Base-by-base conservation (phyloP, 1,140 invertebrate genomes). In the Yoshiicerus persimilis region DNA sequence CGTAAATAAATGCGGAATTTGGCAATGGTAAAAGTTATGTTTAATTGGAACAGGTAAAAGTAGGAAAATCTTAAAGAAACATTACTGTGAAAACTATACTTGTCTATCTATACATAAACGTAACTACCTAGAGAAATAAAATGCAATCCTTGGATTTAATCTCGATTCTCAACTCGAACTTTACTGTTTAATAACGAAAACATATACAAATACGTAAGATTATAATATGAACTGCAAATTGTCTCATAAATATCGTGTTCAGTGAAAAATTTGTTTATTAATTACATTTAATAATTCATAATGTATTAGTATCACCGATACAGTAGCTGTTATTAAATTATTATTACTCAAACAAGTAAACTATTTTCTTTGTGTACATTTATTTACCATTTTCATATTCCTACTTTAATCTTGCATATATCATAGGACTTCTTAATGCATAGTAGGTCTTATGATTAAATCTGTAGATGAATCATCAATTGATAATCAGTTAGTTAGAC, bases 271-370 rank as follows among this genome's bases (percentile, higher is more conserved):
- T 80, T 36, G 75, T 80, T 80, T 80, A 38, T 80, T 80, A 80
- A 34, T 80, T n/a, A 30, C n/a, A 36, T 36, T 80, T 80, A 80
- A 30, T 80, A 80, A 34, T 80, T 34, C 75, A 80, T 80, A 80
- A 80, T 80, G 75, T 80, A 80, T n/a, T 80, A 36, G 75, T 36
- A 36, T 80, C 75, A 80, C 27, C 75, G 75, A 80, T 80, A 80
- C 75, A 80, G 34, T 80, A 80, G 75, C 75, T 80, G 75, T 80
- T 80, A 80, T 80, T 80, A 80, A 80, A 80, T 80, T 80, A 80
- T 80, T 80, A 80, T 36, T 80, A 36, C 30, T 80, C 30, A 80
- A 36, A 80, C 23, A 80, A 9, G 13, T n/a, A 80, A 4, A 80
- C 2, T 36, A 36, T 25, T 4, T 23, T n/a, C 9, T 8, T 23